These are phyloP conservation scores for Zaprionus lineosus DNA, from an alignment of 2,888 invertebrate genomes.

Conservation along the genomic window DNA sequence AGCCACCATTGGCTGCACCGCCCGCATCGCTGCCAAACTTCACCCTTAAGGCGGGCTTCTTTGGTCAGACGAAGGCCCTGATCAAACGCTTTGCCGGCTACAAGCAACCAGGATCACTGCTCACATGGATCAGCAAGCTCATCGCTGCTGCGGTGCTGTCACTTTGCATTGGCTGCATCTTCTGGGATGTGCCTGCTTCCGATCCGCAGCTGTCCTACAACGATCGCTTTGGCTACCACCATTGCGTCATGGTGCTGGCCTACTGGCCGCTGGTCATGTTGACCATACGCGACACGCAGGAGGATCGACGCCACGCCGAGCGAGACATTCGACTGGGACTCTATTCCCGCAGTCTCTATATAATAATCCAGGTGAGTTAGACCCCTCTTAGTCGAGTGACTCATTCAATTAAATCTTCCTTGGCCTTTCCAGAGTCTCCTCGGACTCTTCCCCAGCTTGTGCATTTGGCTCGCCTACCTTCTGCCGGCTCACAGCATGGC, in stretches of 20 bases:
- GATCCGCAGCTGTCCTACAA: constrained; percentile 89
- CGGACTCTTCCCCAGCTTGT: constrained; percentile 89
- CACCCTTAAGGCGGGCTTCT: constrained; percentile 86
- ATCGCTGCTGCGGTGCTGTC: constrained; percentile 92
- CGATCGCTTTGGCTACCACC: constrained; percentile 93
- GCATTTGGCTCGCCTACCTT: constrained; percentile 92
- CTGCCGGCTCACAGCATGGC: constrained; percentile 95
- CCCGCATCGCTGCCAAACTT: constrained; percentile 89
- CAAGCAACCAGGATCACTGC: constrained; percentile 92
- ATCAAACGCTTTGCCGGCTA: constrained; percentile 86
- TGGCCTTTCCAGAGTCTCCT: constrained; percentile 86
- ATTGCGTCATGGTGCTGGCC: constrained; percentile 89
- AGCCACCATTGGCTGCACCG: constrained; percentile 86
- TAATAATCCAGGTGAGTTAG: constrained; percentile 88
- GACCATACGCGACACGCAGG: constrained; percentile 82
- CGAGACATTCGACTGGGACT: constrained; percentile 91
- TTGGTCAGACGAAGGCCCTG: constrained; percentile 88
- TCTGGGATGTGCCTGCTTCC: constrained; percentile 92
- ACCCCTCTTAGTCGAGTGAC: too few relatives aligned
- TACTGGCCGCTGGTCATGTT: constrained; percentile 90
- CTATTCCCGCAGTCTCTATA: constrained; percentile 90
- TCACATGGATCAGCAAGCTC: constrained; percentile 90
- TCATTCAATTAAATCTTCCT: too few relatives aligned
- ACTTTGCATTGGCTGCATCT: constrained; percentile 92
- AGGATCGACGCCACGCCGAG: constrained; percentile 87